These are phyloP conservation scores for Sylvicapra grimmia DNA, from an alignment of 2,113 vertebrate species.

Conservation along the genomic window DNA sequence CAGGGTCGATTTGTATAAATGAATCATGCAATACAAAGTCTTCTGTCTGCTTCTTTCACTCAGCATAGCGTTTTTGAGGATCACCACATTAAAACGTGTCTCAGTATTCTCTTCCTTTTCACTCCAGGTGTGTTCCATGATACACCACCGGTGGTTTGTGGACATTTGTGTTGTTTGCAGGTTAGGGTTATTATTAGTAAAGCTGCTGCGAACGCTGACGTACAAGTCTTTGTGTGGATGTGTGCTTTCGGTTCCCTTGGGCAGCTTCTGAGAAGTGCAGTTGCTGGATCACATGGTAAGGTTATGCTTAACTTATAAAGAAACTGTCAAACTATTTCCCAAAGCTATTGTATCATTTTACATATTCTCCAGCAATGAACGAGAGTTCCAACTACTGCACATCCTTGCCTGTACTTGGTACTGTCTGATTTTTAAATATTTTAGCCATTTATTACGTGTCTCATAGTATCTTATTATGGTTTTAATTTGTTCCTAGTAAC, in stretches of 20 bases:
- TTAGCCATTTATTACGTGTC: not conserved
- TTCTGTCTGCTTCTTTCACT: no score
- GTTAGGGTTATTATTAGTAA: not conserved
- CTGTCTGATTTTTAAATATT: not conserved
- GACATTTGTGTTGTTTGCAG: not conserved
- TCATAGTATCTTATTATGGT: not conserved
- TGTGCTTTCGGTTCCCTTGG: not conserved
- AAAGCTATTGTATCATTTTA: not conserved
- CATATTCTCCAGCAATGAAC: not conserved
- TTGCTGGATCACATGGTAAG: not conserved
- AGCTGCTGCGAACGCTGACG: fast-evolving
- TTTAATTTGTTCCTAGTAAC: not conserved
- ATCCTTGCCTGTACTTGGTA: not conserved
- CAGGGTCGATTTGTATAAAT: not conserved
- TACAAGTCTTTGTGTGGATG: not conserved
- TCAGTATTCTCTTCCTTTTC: not conserved
- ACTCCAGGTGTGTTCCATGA: fast-evolving
- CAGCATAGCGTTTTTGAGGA: not conserved
- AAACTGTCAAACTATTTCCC: not conserved
- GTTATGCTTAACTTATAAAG: not conserved
- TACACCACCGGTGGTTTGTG: fast-evolving
- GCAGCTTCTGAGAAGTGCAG: not conserved
- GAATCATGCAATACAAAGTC: fast-evolving
- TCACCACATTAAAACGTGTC: fast-evolving
- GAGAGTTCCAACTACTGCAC: not conserved